Conservation (phyloP, 2,113 vertebrate genomes). For the Orthonyx spaldingii region DNA sequence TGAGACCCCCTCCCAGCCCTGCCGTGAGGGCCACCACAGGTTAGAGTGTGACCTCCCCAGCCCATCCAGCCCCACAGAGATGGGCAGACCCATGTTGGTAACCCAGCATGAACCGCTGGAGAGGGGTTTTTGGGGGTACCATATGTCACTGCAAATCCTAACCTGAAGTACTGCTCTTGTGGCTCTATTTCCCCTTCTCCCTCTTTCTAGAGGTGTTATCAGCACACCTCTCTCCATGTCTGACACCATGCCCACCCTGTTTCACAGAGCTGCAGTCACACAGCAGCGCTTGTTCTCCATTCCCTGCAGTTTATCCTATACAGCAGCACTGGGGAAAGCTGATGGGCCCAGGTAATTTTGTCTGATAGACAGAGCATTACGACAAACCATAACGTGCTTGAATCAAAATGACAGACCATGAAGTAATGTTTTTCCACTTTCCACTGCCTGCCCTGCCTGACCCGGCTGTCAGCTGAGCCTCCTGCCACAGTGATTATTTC, state of each 20-base stretch:
- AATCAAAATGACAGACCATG: constrained; percentile 65
- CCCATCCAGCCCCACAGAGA: background rate
- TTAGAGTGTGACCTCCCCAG: background rate
- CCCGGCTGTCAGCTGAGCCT: constrained; percentile 5
- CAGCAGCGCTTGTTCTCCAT: background rate
- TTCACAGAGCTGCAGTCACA: background rate
- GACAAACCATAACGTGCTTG: background rate
- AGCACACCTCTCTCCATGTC: background rate
- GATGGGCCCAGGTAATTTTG: constrained; percentile 29
- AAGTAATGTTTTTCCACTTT: constrained; percentile 54
- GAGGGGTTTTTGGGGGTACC: background rate
- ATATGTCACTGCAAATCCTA: background rate
- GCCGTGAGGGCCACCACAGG: too few relatives aligned
- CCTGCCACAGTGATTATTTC: constrained; percentile 59
- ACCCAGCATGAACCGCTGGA: rapidly evolving
- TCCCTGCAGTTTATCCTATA: background rate
- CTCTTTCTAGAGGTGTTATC: background rate
- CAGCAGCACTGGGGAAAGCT: background rate
- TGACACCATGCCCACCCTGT: rapidly evolving
- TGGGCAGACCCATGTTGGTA: rapidly evolving
- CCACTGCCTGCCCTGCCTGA: background rate
- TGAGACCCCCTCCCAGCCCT: background rate
- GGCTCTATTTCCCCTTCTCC: background rate
- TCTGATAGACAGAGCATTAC: background rate
- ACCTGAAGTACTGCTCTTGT: background rate